Evolutionary conservation across 2,888 invertebrate species (phyloP).

Genomic region (Apamea epomidion): DNA sequence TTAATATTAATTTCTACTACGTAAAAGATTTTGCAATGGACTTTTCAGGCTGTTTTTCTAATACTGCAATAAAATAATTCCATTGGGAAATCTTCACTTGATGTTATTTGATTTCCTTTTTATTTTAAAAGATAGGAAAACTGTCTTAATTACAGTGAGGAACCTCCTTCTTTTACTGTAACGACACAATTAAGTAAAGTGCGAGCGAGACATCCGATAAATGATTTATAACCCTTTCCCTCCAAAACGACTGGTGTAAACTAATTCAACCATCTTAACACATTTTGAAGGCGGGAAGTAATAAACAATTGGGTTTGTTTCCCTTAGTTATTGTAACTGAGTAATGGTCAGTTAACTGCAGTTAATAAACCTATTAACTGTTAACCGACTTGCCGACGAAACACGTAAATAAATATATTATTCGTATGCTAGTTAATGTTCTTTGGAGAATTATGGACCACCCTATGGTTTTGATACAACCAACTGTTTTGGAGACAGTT

Average conservation of each 20-base stretch:
- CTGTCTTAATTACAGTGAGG: not conserved
- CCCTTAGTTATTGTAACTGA: conserved; percentile 44
- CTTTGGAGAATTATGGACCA: not conserved
- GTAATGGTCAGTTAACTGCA: conserved; percentile 53
- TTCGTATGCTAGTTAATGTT: not conserved
- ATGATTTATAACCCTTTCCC: conserved; percentile 5
- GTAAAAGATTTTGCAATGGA: not conserved
- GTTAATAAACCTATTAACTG: conserved; percentile 53
- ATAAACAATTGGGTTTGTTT: conserved; percentile 44
- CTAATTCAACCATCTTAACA: conserved; percentile 41
- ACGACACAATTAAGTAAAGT: not conserved
- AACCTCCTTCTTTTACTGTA: not conserved
- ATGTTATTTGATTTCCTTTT: no score
- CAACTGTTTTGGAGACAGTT: not conserved
- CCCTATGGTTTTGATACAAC: not conserved
- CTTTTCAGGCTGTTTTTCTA: not conserved
- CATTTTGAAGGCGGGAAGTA: conserved; percentile 46
- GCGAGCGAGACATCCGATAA: not conserved
- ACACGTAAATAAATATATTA: not conserved
- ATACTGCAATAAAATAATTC: not conserved
- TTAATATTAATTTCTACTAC: not conserved
- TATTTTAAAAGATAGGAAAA: not conserved
- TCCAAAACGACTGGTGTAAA: conserved; percentile 10
- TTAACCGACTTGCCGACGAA: conserved; percentile 19
- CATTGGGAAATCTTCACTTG: not conserved